Conservation (phyloP, 2,888 invertebrate genomes). For the Parnassius apollo region DNA sequence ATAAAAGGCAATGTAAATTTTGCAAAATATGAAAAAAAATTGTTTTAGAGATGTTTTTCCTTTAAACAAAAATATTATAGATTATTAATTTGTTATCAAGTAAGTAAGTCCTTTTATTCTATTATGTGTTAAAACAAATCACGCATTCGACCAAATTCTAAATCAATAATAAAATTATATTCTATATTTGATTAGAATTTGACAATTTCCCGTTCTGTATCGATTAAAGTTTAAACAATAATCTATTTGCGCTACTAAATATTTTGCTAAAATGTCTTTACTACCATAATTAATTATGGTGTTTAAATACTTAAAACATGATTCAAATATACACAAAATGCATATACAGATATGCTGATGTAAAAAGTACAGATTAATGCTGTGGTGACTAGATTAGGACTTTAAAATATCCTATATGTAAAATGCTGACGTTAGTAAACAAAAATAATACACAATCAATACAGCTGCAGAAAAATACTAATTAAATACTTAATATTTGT, state of each 20-base stretch:
- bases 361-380: constrained; percentile 49
- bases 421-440: constrained; percentile 11
- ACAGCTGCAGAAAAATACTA: not conserved
- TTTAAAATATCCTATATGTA: constrained; percentile 38
- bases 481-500: constrained; percentile 2
- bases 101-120: too few species aligned
- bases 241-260: constrained; percentile 16
- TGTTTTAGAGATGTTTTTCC: too few species aligned
- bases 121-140: too few species aligned
- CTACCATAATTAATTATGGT: constrained; percentile 35
- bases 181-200: too few species aligned
- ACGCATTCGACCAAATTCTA: too few species aligned
- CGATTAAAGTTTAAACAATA: not conserved
- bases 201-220: not conserved
- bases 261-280: constrained; percentile 40
- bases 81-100: too few species aligned
- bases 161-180: too few species aligned
- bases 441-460: constrained; percentile 4
- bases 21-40: too few species aligned
- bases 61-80: too few species aligned
- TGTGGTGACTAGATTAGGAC: constrained; percentile 69
- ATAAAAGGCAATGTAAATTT: too few species aligned
- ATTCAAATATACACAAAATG: constrained; percentile 37
- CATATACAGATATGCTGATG: constrained; percentile 42
- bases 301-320: constrained; percentile 31